Evolutionary conservation across 1,140 invertebrate species (phyloP), one percentile per base, ranked within the genome.

Genomic region (Ectropis grisescens): DNA sequence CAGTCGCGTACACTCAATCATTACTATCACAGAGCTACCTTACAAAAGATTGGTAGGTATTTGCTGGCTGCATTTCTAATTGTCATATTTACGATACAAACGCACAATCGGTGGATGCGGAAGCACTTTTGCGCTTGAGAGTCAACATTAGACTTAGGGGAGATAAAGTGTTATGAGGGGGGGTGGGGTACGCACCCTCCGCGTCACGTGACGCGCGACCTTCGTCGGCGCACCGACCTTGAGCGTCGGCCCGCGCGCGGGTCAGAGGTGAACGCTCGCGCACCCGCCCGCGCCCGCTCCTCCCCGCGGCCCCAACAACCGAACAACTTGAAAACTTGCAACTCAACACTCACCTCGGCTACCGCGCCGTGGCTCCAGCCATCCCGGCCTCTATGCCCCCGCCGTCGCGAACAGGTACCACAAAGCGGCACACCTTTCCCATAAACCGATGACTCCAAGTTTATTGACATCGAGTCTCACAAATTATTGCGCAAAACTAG

Each of bases 401-500:
- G 51, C 67, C 57, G 61, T 38, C 58, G 48, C 58, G 52, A 66
- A 76, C 75, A 80, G 70, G 71, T 78, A 78, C 64, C 46, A 50
- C 65, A 61, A 72, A 66, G 72, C 75, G 72, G 64, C 72, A 75
- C 72, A 80, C 72, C 72, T 78, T 78, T 78, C 75, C 69, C 72
- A 75, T 75, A 74, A 78, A 80, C 75, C 75, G 75, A 70, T 69
- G 70, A 61, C 68, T 66, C 69, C 66, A 72, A 80, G 75, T 80
- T 76, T 80, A 80, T 80, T 76, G 75, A 80, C 75, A 76, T 80
- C 75, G 50, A 75, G 60, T 66, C 68, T 59, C 56, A 64, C 52
- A 41, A 66, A 64, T 61, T 49, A 71, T 74, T 78, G 69, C 61
- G 67, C 62, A 71, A 78, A 72, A 64, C 46, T 58, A 45, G 36